These are phyloP conservation scores for Strigops habroptila DNA, from an alignment of 2,113 vertebrate genomes.

Conservation along the genomic window DNA sequence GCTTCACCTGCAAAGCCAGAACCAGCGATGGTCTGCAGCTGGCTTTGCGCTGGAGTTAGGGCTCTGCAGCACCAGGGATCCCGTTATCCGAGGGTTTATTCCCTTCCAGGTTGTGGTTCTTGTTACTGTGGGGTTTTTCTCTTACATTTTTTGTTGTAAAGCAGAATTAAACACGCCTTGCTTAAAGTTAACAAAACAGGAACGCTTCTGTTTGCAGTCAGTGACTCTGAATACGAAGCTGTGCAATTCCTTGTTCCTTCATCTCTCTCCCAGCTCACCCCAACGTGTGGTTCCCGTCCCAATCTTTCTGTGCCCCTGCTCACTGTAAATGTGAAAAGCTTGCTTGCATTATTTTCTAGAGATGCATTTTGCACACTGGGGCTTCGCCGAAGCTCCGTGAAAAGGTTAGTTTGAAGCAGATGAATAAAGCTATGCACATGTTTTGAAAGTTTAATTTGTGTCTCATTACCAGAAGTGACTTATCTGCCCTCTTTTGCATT, in stretches of 20 bases:
- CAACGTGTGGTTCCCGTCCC: constrained; percentile 53
- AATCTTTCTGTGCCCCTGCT: constrained; percentile 69
- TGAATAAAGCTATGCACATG: constrained; percentile 82
- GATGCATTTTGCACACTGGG: constrained; percentile 77
- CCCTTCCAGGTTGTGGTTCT: constrained; percentile 37
- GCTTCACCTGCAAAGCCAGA: constrained; percentile 46
- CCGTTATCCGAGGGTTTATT: not conserved
- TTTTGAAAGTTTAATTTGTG: constrained; percentile 77
- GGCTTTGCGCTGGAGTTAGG: constrained; percentile 24
- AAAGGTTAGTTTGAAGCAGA: constrained; percentile 75
- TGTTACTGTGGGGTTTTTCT: constrained; percentile 12
- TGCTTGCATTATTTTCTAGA: constrained; percentile 77
- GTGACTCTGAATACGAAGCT: constrained; percentile 60
- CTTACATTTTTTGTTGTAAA: not conserved
- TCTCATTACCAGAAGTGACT: constrained; percentile 78
- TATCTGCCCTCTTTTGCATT: constrained; percentile 63
- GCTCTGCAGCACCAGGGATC: not conserved
- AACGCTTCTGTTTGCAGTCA: constrained; percentile 66
- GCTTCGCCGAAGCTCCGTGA: constrained; percentile 73
- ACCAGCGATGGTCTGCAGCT: constrained; percentile 2
- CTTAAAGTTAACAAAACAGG: not conserved
- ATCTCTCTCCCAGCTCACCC: constrained; percentile 27
- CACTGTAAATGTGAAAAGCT: constrained; percentile 75
- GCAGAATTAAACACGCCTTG: constrained; percentile 53
- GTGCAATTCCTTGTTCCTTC: constrained; percentile 63